Base-by-base conservation (phyloP, 2,797 vertebrate genomes). In the Eremophila alpestris region DNA sequence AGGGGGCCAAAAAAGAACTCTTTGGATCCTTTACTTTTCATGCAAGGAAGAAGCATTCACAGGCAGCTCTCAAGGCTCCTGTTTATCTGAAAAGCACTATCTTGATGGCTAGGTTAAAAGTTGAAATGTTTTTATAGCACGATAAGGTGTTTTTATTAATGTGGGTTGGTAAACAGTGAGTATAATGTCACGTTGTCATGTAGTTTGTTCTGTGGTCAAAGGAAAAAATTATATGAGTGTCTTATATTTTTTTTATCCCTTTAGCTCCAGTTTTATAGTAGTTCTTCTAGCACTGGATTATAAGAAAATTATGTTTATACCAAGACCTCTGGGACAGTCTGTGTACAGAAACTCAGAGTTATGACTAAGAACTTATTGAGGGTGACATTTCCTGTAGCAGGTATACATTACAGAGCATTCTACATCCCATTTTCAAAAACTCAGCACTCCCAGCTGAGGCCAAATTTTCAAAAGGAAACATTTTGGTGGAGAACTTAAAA, bases 51-150 rank as follows among this genome's bases (percentile, higher is more conserved):
- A 34, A 70, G 17, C 13, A 16, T 48, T 63, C 30, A 23, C 7
- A 81, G 51, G 12, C 41, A 17, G 30, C 7, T 76, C 2, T 69
- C 23, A 69, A 82, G 60, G 29, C 34, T 89, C 30, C 70, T 62
- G 26, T 90, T 93, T 92, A 60, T 59, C 65, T 81, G 71, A 55
- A 74, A 91, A 82, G 23, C 26, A 30, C 46, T 80, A 52, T 74
- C 58, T 93, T 86, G 56, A 93, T 93, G 81, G 68, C n/a, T 64
- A 43, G 16, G 41, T 65, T 94, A 87, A 92, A 92, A 95, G 24
- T 32, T 49, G 85, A 82, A 87, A 75, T 93, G 86, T 89, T 96
- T 91, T 92, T 93, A 76, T 48, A 86, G 27, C 7, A 6, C 27
- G 32, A 54, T 92, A 94, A 95, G 75, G 38, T 11, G 45, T 63